Conservation (phyloP, 2,888 invertebrate genomes). For the Deroplatys truncata region DNA sequence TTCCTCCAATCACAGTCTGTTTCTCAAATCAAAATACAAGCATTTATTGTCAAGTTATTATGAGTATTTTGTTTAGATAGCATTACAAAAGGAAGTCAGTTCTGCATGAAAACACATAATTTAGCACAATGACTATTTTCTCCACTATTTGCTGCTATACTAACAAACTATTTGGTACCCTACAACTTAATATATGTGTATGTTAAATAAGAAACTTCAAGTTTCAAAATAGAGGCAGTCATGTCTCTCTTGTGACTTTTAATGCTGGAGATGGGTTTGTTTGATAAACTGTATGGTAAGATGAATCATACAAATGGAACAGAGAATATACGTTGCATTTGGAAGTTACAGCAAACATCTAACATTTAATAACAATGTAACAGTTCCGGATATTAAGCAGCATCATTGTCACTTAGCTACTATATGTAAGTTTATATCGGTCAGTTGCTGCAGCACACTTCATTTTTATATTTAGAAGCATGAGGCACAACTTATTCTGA, state of each 20-base stretch:
- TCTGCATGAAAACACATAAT: too few relatives aligned
- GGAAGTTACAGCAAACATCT: background rate
- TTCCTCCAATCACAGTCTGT: too few relatives aligned
- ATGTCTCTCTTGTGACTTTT: background rate
- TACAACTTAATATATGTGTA: too few relatives aligned
- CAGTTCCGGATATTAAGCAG: background rate
- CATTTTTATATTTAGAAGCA: background rate
- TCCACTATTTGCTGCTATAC: too few relatives aligned
- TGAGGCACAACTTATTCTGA: background rate
- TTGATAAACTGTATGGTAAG: background rate
- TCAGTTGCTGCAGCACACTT: background rate
- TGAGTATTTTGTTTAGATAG: too few relatives aligned
- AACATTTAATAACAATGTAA: background rate
- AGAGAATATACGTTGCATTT: background rate
- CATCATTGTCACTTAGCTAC: background rate
- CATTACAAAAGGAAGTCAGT: too few relatives aligned
- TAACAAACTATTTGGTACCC: too few relatives aligned
- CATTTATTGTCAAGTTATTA: too few relatives aligned
- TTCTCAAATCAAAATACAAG: too few relatives aligned
- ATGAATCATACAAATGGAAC: background rate
- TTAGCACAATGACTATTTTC: too few relatives aligned
- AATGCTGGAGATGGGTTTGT: background rate
- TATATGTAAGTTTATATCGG: background rate
- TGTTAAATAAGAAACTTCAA: background rate
- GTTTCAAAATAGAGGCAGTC: background rate